Evolutionary conservation across 2,113 vertebrate genomes (phyloP), one percentile per base, ranked within the genome.

Genomic region (Malurus cyaneus): DNA sequence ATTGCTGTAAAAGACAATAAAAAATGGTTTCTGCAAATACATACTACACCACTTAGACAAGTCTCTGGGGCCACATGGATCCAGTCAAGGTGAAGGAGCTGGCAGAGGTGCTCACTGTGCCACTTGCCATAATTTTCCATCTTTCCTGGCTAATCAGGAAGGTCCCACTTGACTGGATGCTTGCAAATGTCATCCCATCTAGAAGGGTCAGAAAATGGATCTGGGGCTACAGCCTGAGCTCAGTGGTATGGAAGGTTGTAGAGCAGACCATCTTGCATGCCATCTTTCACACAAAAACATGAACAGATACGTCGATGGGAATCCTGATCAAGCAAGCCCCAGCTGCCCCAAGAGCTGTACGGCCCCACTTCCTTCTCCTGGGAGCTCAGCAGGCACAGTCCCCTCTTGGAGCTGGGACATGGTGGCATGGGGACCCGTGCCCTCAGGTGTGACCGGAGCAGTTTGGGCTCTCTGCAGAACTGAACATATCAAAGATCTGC

Each of bases 331-430:
- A 46, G 36, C 16, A 34, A 46, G 36, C 16, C 24, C 32, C 52
- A 19, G 29, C 71, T n/a, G 41, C 25, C 15, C 46, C 26, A 20
- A 9, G 28, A 49, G 32, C 65, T 26, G 26, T 21, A 21, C 1
- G 2, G 25, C 10, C 5, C 17, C 0, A 1, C 4, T 18, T 7
- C 20, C 34, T 7, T 61, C n/a, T 59, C 11, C 28, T 9, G 11
- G 4, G 31, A 28, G 39, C 60, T 59, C 15, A 24, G 16, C 18
- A 4, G 42, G 36, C 3, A 2, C 18, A 1, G n/a, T 18, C 8
- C 2, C 26, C 28, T 15, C 1, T 12, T 56, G 61, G n/a, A 15
- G 44, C 26, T n/a, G 15, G 44, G 71, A 56, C 15, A 3, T 24
- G 31, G 1, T 21, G 81, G 71, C 20, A 9, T 0, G 0, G 14